Evolutionary conservation across 2,888 invertebrate genomes (phyloP), one percentile per base, ranked within the genome.

Genomic region (Latrodectus elegans): DNA sequence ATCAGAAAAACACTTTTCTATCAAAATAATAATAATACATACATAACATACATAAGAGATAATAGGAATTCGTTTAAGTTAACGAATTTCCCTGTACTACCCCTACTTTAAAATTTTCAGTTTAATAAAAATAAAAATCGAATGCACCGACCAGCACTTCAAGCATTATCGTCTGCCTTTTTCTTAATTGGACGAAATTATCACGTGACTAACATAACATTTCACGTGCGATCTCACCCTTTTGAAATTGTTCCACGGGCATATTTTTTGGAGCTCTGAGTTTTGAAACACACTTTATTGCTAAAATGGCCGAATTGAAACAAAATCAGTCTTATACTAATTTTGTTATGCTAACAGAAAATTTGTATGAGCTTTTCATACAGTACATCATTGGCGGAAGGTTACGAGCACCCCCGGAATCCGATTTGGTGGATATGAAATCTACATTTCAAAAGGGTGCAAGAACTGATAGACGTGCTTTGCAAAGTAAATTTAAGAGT

Each of bases 401-500:
- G 72, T 15, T 70, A 8, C 65, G 86, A 67, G 89, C 83, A 52
- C 89, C 89, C 4, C 77, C 84, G 2, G 83, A 79, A 68, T 53
- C 14, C 3, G 75, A 89, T 51, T 68, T 89, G 53, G 17, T 4
- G 9, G 86, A 86, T 53, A 26, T 89, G 71, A 68, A 83, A 51
- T 70, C 67, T 9, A 86, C 89, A 12, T 89, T 89, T 75, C 89
- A 86, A 55, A 55, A 65, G 22, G 89, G 86, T 9, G 86, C 86
- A 10, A 89, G 79, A 83, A 82, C 79, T 14, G 76, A 89, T 53
- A 55, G 89, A 22, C 70, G 80, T 72, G 85, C 89, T 2, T 53
- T 89, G 8, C 89, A 89, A 73, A 86, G 83, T 22, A 89, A 89
- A 60, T 89, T 89, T 60, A 89, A 86, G 52, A 86, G 86, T 22